These are phyloP conservation scores for Palythoa caribaeorum DNA, from an alignment of 92 coral and sea anemone species.

Conservation along the genomic window DNA sequence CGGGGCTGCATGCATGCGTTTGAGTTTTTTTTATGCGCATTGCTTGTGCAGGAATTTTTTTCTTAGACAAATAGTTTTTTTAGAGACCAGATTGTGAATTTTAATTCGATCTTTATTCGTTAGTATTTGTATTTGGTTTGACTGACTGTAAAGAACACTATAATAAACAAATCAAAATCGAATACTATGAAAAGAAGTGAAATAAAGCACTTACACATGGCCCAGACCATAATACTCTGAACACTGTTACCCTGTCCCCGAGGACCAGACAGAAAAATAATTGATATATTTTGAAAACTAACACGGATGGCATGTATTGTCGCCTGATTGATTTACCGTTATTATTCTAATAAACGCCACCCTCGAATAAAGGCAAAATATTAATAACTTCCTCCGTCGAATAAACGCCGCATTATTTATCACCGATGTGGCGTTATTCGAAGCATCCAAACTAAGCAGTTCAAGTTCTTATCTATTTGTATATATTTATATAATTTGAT, in stretches of 20 bases:
- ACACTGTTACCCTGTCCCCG: conserved; percentile 10
- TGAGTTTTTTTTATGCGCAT: conserved; percentile 2
- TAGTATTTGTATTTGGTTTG: conserved; percentile 8
- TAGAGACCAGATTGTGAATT: conserved; percentile 9
- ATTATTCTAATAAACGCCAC: not conserved
- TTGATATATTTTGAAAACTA: conserved; percentile 6
- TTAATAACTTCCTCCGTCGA: not conserved
- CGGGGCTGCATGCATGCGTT: not conserved
- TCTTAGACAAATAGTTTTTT: conserved; percentile 15
- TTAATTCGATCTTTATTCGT: conserved; percentile 4
- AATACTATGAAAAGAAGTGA: conserved; percentile 12
- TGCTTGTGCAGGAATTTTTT: conserved; percentile 14
- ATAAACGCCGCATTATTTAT: conserved; percentile 16
- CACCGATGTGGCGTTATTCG: conserved; percentile 19
- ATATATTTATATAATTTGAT: conserved; percentile 9
- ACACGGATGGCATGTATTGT: conserved; percentile 12
- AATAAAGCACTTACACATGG: conserved; percentile 17
- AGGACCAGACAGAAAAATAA: conserved; percentile 5
- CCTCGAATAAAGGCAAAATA: conserved; percentile 26
- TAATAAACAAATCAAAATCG: not conserved
- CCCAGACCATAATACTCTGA: conserved; percentile 4
- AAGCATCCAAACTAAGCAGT: conserved; percentile 19
- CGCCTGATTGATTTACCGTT: conserved; percentile 9
- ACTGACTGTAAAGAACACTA: not conserved
- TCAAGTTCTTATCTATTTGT: not conserved